Base-by-base conservation (phyloP, 2,797 vertebrate species). In the Lepus oiostolus region DNA sequence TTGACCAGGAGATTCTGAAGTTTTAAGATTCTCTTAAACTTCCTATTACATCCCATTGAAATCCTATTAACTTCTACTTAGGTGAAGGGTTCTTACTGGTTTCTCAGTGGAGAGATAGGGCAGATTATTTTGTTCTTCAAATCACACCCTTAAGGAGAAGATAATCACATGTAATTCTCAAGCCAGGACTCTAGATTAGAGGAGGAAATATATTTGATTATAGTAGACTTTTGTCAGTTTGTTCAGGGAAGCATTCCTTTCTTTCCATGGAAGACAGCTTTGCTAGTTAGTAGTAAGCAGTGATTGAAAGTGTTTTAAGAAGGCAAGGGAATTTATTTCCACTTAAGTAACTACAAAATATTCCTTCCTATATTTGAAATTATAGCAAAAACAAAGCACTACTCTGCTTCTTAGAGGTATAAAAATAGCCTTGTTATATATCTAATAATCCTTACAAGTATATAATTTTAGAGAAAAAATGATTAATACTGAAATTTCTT, bases 61-160 rank as follows among this genome's bases (percentile, higher is more conserved):
- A 54, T n/a, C 14, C 19, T 89, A 52, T 6, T 60, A 52, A 4
- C 42, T 91, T 94, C 84, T 76, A 10, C 52, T 89, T 65, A 80
- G 12, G 72, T 76, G 47, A 87, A 30, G 12, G 10, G 5, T 85
- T 72, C 32, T 89, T 79, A 80, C 62, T 94, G 68, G 28, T 93
- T 85, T 77, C 63, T 63, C 35, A 65, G 12, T 72, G 13, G 76
- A 92, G 94, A 96, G 30, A 87, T 13, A 52, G 9, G 22, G 30
- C 4, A 87, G 13, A 67, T 83, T 94, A 75, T 84, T 93, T 92
- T 94, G 76, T 16, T 71, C 91, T 90, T 81, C 58, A 72, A 90
- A 72, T 89, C 70, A 81, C 10, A 68, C 3, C 28, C 16, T 58
- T 54, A 4, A 52, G 7, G 58, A 30, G 0, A 32, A 76, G 84